phyloP scores from a whole-genome alignment of 2,888 invertebrate species.

The Choreutis nemorana region DNA sequence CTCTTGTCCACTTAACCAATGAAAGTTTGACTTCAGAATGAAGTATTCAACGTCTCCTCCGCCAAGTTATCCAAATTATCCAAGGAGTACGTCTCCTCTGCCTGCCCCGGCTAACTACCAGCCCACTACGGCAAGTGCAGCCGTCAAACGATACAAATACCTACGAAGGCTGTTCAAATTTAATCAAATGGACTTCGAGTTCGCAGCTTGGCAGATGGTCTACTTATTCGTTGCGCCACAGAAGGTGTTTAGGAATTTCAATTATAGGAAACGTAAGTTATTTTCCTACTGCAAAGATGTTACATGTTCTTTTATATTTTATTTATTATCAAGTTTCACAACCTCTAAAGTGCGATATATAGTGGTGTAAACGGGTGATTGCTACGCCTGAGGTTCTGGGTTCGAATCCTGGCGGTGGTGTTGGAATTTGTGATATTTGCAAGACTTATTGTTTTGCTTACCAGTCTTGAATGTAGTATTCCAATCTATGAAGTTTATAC shows the following conservation, averaged over 20 bases:
- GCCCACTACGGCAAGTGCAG: constrained; percentile 77
- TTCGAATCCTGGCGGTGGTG: no score
- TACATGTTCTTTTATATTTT: no score
- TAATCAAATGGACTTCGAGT: constrained; percentile 99
- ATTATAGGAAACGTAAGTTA: constrained; percentile 96
- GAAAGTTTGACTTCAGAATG: constrained; percentile 30
- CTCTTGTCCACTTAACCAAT: constrained; percentile 7
- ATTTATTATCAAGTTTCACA: no score
- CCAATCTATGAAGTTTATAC: no score
- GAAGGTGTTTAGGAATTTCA: constrained; percentile 96
- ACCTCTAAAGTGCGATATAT: no score
- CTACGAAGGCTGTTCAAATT: constrained; percentile 85
- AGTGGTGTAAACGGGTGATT: no score
- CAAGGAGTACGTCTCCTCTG: constrained; percentile 70
- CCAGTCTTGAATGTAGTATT: no score
- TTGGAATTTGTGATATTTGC: no score
- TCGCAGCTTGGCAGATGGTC: constrained; percentile 99
- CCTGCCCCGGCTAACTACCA: constrained; percentile 75
- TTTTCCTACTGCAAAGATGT: no score
- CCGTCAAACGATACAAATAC: constrained; percentile 89
- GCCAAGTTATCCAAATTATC: constrained; percentile 45
- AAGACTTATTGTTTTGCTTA: no score
- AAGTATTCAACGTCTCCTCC: constrained; percentile 71
- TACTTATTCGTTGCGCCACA: constrained; percentile 94
- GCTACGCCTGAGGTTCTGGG: no score